Base-by-base conservation (phyloP, 1,140 invertebrate genomes). In the Aphis gossypii region DNA sequence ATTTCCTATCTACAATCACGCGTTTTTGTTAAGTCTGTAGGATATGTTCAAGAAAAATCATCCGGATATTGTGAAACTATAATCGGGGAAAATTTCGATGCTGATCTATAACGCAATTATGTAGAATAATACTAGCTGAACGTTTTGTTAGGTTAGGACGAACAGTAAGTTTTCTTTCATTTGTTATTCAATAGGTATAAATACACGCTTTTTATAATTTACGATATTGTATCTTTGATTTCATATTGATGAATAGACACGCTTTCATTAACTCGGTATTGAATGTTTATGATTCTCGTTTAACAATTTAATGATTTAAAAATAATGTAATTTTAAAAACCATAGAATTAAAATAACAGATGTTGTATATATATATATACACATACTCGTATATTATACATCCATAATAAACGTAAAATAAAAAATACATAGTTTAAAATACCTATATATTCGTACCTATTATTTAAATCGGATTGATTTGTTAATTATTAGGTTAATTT, bases 21-120 rank as follows among this genome's bases (percentile, higher is more conserved):
- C 6, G 20, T 87, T 87, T 35, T 48, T 30, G 2, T 86, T 48
- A 48, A 30, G 5, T 46, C 25, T 25, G 25, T 44, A 41, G 25
- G 23, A 86, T 86, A 46, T 48, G 30, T 87, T 7, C 14, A n/a
- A 14, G 30, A 48, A 46, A 87, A 87, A 30, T 48, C 5, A 30
- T 48, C 86, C 86, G 86, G 46, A 87, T 51, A 87, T 87, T 87
- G 44, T 18, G 86, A 87, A 87, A 44, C 11, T n/a, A 87, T 68
- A 87, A 48, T 46, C 41, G 6, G 44, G 1, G 6, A 9, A 48
- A 87, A 18, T n/a, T 7, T 48, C 5, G 86, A 30, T 8, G 35
- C 86, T 87, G 9, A 30, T 30, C 23, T 82, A 41, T 11, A 44
- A 86, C 11, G 23, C 0, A 44, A 86, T 46, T 41, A 44, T 11